phyloP scores from a whole-genome alignment of 2,113 vertebrate genomes.

The Epinephelus lanceolatus region DNA sequence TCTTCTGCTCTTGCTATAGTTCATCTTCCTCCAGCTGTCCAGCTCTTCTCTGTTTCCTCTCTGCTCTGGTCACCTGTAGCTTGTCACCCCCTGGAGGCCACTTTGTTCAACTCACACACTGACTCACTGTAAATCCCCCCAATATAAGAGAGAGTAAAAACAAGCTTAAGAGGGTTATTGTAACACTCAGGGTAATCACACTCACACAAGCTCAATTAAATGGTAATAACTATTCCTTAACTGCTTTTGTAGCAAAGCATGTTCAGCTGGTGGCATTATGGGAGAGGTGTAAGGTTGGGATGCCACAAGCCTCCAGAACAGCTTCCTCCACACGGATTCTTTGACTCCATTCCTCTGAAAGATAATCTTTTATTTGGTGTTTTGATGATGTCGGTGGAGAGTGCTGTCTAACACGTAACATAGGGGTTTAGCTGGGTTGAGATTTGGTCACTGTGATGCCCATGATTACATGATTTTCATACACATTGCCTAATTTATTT shows the following conservation, averaged over 20 bases:
- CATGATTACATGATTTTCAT: too few species aligned
- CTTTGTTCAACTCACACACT: slow-evolving; percentile 7
- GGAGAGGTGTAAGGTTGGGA: background rate
- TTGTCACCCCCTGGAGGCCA: slow-evolving; percentile 63
- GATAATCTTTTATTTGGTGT: too few species aligned
- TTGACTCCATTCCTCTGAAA: background rate
- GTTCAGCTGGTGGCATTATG: background rate
- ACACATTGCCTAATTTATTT: too few species aligned
- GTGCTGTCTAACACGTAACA: background rate
- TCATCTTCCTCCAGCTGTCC: slow-evolving; percentile 13
- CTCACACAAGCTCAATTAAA: background rate
- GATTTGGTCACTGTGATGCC: too few species aligned
- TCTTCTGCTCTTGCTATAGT: slow-evolving; percentile 22
- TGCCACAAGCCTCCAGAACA: too few species aligned
- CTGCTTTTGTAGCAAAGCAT: background rate
- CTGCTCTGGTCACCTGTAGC: slow-evolving; percentile 37
- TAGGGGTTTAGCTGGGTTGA: background rate
- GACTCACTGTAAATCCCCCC: slow-evolving; percentile 8
- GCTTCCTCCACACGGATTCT: background rate
- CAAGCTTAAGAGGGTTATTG: slow-evolving; percentile 19
- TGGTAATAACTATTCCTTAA: background rate
- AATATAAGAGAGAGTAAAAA: slow-evolving; percentile 8
- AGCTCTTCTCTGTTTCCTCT: background rate
- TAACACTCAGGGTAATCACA: slow-evolving; percentile 2
- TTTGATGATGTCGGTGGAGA: background rate